Base-by-base conservation (phyloP, 1,140 invertebrate genomes). In the Paracyclopina nana region DNA sequence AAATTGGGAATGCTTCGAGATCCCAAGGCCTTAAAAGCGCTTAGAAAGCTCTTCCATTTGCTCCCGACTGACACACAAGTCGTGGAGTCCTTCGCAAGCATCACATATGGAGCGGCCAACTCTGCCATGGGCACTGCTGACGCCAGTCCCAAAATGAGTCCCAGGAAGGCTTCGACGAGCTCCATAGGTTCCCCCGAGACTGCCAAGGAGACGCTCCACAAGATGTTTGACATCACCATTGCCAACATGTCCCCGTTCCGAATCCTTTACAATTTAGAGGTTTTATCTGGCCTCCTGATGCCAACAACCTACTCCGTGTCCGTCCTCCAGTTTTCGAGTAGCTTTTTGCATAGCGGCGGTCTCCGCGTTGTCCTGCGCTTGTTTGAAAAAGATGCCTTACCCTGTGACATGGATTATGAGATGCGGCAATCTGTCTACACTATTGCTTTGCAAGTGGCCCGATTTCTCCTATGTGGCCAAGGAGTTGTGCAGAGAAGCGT, bases 231-330 rank as follows among this genome's bases (percentile, higher is more conserved):
- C 57, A 59, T 61, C 38, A 55, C 54, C 20, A 57, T 58, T 11
- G 60, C 58, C 44, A 62, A 63, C 48, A 69, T 68, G 62, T 65
- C 65, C 11, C 62, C 68, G 34, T 71, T 72, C 55, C 62, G 67
- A 51, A 60, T 72, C 12, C 57, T 71, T 20, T 72, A 72, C 54
- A 70, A 70, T 57, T 56, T 72, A 26, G 68, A 72, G 64, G 69
- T 69, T 16, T 55, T 71, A 29, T 69, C 68, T 55, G 62, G 67
- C 52, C 67, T 67, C 53, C 55, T 71, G 27, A 69, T 71, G 66
- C 67, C 69, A n/a, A 63, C 60, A 2, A 58, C 60, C 30, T 64
- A 67, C 41, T 55, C 60, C 14, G 60, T 59, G 6, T 60, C 57
- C 25, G 46, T 59, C 41, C 58, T 63, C n/a, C 61, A 60, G 57